Evolutionary conservation across 1,140 invertebrate species (phyloP).

Genomic region (Callitettix versicolor): DNA sequence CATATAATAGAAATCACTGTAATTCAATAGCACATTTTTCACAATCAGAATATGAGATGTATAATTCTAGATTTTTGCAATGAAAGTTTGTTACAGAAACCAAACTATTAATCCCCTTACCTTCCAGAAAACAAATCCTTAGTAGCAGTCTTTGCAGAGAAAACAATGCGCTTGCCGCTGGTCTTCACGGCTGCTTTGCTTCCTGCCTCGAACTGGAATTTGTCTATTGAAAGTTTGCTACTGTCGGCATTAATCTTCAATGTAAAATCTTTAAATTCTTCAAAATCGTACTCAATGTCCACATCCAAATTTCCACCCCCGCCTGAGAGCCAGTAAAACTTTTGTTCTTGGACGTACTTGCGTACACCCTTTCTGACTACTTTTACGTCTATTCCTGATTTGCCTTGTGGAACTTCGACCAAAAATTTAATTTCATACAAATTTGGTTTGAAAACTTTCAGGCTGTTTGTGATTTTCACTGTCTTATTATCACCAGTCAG

Average conservation of each 20-base stretch:
- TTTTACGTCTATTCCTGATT: constrained; percentile 20
- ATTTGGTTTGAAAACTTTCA: too few relatives aligned
- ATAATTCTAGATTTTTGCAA: too few relatives aligned
- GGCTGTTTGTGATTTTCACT: too few relatives aligned
- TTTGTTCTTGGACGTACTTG: constrained; percentile 10
- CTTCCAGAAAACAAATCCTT: constrained; percentile 56
- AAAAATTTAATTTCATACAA: not conserved
- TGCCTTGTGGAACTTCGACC: constrained; percentile 21
- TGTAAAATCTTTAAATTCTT: constrained; percentile 50
- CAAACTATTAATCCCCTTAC: constrained; percentile 36
- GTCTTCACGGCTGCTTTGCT: constrained; percentile 44
- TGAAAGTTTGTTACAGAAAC: too few relatives aligned
- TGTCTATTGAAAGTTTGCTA: constrained; percentile 50
- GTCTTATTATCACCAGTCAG: too few relatives aligned
- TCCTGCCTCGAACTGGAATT: constrained; percentile 48
- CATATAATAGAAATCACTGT: too few relatives aligned
- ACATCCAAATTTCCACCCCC: constrained; percentile 27
- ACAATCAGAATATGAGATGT: too few relatives aligned
- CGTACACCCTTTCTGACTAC: constrained; percentile 16
- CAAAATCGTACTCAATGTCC: constrained; percentile 42
- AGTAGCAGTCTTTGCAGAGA: constrained; percentile 47
- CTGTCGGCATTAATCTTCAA: constrained; percentile 52
- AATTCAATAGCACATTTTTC: too few relatives aligned
- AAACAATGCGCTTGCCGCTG: constrained; percentile 42
- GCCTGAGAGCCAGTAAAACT: constrained; percentile 21